Evolutionary conservation across 2,797 vertebrate species (phyloP).

Genomic region (Xenopus petersii): DNA sequence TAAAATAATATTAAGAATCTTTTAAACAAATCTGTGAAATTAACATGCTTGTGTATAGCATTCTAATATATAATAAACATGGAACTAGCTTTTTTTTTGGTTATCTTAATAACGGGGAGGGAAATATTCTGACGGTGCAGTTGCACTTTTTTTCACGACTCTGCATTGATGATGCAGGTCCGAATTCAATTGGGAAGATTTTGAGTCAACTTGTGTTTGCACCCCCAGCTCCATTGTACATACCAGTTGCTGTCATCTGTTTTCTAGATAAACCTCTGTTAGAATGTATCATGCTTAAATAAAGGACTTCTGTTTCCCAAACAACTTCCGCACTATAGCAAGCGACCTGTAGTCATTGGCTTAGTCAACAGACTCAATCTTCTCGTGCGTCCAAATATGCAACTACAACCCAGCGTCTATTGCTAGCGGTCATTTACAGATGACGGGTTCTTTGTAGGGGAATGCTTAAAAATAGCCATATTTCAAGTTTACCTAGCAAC

Average conservation of each 20-base stretch:
- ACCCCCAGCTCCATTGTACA: slow-evolving; percentile 69
- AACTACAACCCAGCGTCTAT: slow-evolving; percentile 62
- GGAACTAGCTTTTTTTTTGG: slow-evolving; percentile 83
- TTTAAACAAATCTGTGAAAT: slow-evolving; percentile 99
- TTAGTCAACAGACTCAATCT: slow-evolving; percentile 49
- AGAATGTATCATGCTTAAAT: slow-evolving; percentile 13
- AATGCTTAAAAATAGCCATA: slow-evolving; percentile 73
- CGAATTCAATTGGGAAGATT: slow-evolving; percentile 65
- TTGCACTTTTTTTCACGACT: slow-evolving; percentile 87
- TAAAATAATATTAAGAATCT: slow-evolving; percentile 99
- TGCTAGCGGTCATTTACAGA: slow-evolving; percentile 61
- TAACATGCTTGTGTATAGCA: slow-evolving; percentile 99
- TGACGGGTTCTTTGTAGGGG: slow-evolving; percentile 67
- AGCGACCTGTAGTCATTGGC: too few species aligned
- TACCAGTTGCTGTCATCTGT: slow-evolving; percentile 66
- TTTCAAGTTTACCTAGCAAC: slow-evolving; percentile 70
- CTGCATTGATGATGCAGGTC: slow-evolving; percentile 78
- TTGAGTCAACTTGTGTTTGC: slow-evolving; percentile 56
- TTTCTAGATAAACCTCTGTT: slow-evolving; percentile 44
- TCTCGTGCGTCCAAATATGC: slow-evolving; percentile 70
- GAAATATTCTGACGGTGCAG: slow-evolving; percentile 81
- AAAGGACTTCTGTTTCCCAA: slow-evolving; percentile 39
- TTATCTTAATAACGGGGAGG: slow-evolving; percentile 91
- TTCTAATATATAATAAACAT: slow-evolving; percentile 98
- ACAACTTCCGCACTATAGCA: slow-evolving; percentile 4